phyloP scores from a whole-genome alignment of 2,113 vertebrate genomes.

The Atrichornis clamosus region DNA sequence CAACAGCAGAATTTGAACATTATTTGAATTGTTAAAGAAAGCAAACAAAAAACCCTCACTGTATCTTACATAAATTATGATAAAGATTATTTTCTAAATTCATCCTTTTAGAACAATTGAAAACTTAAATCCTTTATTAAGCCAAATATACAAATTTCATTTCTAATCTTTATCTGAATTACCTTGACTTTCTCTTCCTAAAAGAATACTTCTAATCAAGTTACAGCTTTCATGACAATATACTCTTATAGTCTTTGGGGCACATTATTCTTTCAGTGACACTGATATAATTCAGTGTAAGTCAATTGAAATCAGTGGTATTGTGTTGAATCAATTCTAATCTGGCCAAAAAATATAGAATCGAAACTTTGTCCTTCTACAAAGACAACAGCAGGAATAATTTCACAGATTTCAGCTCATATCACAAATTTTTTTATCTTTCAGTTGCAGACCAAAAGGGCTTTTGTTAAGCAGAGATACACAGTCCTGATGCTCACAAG shows the following conservation, averaged over 20 bases:
- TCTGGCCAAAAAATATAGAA: background rate
- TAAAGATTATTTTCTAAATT: background rate
- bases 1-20: background rate
- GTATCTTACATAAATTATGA: background rate
- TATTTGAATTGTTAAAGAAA: background rate
- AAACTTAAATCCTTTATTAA: background rate
- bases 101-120: background rate
- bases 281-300: background rate
- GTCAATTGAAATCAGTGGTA: background rate
- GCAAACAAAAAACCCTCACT: fast-evolving
- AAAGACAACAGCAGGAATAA: background rate
- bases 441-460: background rate
- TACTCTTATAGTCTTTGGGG: background rate
- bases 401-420: background rate
- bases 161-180: background rate
- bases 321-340: background rate
- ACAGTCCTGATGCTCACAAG: background rate
- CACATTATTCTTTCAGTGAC: background rate
- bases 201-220: background rate
- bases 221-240: background rate
- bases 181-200: background rate
- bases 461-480: background rate
- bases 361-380: background rate
- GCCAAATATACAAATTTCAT: background rate
- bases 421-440: background rate